A percentile compares a stretch with the other conserved stretches of the same genome.
These are phyloP conservation scores for Bombus consobrinus DNA, from an alignment of 1,140 invertebrate species.

Conservation along the genomic window DNA sequence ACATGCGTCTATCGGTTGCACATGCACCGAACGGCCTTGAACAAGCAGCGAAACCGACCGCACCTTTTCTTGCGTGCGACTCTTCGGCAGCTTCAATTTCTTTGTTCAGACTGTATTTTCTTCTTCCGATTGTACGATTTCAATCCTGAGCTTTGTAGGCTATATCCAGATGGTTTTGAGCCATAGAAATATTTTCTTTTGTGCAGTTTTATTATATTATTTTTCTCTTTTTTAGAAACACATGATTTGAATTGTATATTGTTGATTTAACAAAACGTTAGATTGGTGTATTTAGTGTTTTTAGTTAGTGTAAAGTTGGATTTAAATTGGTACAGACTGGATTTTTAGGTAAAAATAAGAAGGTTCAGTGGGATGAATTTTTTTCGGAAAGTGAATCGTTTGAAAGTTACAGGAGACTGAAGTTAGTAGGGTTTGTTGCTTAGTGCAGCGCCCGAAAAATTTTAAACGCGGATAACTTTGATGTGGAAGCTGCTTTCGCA, in stretches of 20 bases:
- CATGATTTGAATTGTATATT: not conserved
- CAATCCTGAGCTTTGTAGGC: not conserved
- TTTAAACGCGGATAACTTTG: not conserved
- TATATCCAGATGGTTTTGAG: not conserved
- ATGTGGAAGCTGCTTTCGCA: not conserved
- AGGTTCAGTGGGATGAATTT: not conserved
- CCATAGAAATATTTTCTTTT: not conserved
- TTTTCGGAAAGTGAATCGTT: not conserved
- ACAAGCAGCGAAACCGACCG: constrained; percentile 24
- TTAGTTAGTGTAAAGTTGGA: too few species aligned
- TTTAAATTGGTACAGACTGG: not conserved
- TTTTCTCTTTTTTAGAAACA: not conserved
- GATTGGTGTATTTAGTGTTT: too few species aligned
- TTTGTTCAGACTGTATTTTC: not conserved
- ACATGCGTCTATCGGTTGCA: constrained; percentile 42
- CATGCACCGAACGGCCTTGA: constrained; percentile 46
- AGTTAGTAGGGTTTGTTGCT: too few species aligned
- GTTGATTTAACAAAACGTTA: not conserved
- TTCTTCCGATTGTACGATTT: not conserved
- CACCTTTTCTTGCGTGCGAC: constrained; percentile 6
- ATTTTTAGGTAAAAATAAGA: not conserved
- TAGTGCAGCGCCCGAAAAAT: too few species aligned
- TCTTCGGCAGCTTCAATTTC: not conserved
- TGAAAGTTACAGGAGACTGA: not conserved
- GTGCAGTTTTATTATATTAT: not conserved